Evolutionary conservation across 2,888 invertebrate species (phyloP).

Genomic region (Tuta absoluta): DNA sequence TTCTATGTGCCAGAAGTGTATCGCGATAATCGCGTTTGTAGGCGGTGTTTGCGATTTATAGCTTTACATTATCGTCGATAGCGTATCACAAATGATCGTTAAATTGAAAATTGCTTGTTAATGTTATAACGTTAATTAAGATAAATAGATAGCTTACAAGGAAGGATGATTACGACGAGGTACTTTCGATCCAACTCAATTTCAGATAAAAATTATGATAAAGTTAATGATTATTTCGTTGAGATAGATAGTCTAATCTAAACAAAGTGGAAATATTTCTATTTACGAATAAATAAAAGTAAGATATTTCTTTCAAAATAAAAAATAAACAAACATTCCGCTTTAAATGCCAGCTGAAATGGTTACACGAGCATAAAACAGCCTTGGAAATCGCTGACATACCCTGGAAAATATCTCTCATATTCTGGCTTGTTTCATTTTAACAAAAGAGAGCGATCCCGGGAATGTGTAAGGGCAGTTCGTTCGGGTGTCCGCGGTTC

Average conservation of each 20-base stretch:
- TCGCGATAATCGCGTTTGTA: background rate
- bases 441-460: conserved; percentile 40
- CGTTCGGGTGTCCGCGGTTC: conserved; percentile 35
- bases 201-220: background rate
- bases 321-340: background rate
- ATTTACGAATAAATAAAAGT: background rate
- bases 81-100: conserved; percentile 9
- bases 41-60: background rate
- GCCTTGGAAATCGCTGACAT: background rate
- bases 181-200: background rate
- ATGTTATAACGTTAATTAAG: conserved; percentile 7
- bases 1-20: conserved; percentile 13
- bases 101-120: conserved; percentile 7
- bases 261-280: background rate
- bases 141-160: background rate
- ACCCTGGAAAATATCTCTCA: conserved; percentile 6
- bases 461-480: conserved; percentile 46
- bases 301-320: background rate
- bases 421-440: conserved; percentile 16
- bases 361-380: background rate
- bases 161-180: background rate
- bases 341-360: background rate
- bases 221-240: background rate
- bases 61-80: conserved; percentile 1
- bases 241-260: background rate